A percentile compares a stretch with the other conserved stretches of the same genome.
Conservation (phyloP, 2,888 invertebrate species). For the Flabesymbios commensalis region DNA sequence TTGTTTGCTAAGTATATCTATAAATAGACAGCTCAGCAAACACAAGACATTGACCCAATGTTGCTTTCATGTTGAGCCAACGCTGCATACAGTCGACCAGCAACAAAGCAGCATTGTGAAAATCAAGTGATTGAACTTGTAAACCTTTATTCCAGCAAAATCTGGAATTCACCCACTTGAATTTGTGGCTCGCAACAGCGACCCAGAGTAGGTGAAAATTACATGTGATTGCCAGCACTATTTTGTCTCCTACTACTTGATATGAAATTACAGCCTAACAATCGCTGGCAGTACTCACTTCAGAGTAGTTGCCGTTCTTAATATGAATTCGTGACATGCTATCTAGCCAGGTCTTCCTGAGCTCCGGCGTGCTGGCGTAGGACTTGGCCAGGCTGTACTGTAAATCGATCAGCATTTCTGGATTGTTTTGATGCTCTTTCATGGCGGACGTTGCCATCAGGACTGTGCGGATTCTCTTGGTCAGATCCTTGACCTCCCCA, state of each 20-base stretch:
- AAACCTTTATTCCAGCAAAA: no score
- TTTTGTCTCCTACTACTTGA: not conserved
- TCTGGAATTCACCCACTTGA: no score
- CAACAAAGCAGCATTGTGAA: no score
- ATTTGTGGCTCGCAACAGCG: not conserved
- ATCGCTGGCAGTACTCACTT: constrained; percentile 71
- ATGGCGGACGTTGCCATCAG: constrained; percentile 92
- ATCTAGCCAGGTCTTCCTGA: constrained; percentile 93
- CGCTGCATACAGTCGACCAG: no score
- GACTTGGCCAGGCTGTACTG: constrained; percentile 91
- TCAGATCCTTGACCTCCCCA: constrained; percentile 88
- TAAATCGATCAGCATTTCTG: constrained; percentile 86
- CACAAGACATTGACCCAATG: no score
- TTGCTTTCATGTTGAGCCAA: no score
- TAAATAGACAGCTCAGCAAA: no score
- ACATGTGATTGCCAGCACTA: no score
- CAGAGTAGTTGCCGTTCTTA: constrained; percentile 81
- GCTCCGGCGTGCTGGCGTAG: constrained; percentile 85
- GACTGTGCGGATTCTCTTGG: constrained; percentile 89
- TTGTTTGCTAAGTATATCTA: no score
- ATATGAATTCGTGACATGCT: constrained; percentile 86
- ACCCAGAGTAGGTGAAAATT: no score
- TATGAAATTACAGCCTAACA: not conserved
- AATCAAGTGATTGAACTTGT: no score
- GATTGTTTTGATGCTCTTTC: constrained; percentile 86